Evolutionary conservation across 2,888 invertebrate species (phyloP), one percentile per base, ranked within the genome.

Genomic region (Limnephilus auricula): DNA sequence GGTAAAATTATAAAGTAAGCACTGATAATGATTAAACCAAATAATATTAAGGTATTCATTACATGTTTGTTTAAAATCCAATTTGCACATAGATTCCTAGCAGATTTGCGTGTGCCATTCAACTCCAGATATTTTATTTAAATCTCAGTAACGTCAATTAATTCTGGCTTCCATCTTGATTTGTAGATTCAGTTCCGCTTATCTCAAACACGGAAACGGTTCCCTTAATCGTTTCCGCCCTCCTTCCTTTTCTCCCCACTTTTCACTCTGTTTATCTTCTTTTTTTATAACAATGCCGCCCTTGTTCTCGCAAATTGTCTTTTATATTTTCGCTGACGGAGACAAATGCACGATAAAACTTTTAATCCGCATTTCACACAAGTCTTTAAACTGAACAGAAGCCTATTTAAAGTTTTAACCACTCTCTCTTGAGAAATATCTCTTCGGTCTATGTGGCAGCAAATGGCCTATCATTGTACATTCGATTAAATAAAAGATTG

Each of bases 311-410:
- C 10, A 87, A 34, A 65, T 78, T 40, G 85, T 87, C 32, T 87
- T 65, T 25, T 31, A 30, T 31, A 32, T 65, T 15, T 32, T 32
- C 65, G 45, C 78, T 30, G 87, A 79, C 87, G 31, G 78, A 25
- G 79, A 88, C 87, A 88, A 88, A 88, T 88, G 79, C 87, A 12
- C 25, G 87, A 15, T 78, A 88, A 85, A 85, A 85, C 83, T 83
- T 83, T 34, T 83, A 83, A 34, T 83, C 80, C 80, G 6, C 80
- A 80, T 32, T 80, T 80, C 31, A 30, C 32, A 80, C 80, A 13
- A 80, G 30, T 65, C 6, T 65, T 65, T 65, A 65, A 65, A n/a
- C 65, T n/a, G 65, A 65, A 65, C 65, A 65, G 65, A 65, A 65
- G 65, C 65, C 65, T 65, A 9, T 65, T n/a, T n/a, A 65, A 65